Conservation (phyloP, 1,140 invertebrate species). For the Sitodiplosis mosellana region DNA sequence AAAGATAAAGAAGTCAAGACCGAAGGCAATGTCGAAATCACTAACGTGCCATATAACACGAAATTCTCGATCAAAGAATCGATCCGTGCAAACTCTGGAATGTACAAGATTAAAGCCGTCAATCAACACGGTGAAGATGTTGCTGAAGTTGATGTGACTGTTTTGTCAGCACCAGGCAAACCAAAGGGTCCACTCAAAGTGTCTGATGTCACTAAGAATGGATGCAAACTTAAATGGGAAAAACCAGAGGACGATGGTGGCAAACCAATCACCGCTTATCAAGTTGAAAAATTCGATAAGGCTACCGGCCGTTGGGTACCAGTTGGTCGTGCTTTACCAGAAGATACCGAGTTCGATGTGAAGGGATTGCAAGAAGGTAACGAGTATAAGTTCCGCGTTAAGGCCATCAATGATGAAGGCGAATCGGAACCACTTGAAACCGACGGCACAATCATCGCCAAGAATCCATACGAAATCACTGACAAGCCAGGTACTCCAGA, state of each 20-base stretch:
- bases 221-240: conserved; percentile 86
- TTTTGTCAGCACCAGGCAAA: conserved; percentile 67
- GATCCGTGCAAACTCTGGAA: conserved; percentile 63
- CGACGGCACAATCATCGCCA: conserved; percentile 40
- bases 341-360: conserved; percentile 73
- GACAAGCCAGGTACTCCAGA: conserved; percentile 76
- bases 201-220: conserved; percentile 71
- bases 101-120: conserved; percentile 79
- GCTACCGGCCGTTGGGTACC: conserved; percentile 85
- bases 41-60: conserved; percentile 84
- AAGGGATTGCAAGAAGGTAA: conserved; percentile 84
- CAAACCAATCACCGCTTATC: conserved; percentile 82
- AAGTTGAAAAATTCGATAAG: conserved; percentile 92
- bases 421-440: conserved; percentile 90
- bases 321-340: conserved; percentile 47
- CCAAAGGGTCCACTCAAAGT: conserved; percentile 85
- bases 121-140: conserved; percentile 88
- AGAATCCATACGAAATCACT: conserved; percentile 45
- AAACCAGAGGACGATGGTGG: conserved; percentile 98
- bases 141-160: conserved; percentile 80
- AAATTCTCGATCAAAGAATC: conserved; percentile 76
- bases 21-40: conserved; percentile 59
- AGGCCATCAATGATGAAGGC: conserved; percentile 95
- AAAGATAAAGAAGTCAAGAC: conserved; percentile 29
- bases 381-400: conserved; percentile 92